Evolutionary conservation across 2,797 vertebrate species (phyloP).

Genomic region (Nannoperca australis): DNA sequence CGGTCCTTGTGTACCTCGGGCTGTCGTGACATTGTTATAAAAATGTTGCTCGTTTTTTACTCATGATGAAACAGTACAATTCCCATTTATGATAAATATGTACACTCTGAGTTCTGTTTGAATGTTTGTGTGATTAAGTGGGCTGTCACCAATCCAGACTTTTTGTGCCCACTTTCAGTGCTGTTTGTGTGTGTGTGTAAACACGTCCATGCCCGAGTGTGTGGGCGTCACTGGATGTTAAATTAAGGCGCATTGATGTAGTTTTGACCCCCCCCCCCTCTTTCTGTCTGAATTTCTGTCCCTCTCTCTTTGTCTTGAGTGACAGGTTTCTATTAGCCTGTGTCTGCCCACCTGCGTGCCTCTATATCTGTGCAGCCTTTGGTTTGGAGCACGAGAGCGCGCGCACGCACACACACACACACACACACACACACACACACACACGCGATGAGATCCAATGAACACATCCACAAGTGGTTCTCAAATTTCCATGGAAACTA

Average conservation of each 20-base stretch:
- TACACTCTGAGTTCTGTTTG: not conserved
- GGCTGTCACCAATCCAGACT: not conserved
- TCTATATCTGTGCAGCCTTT: not conserved
- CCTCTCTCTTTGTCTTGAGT: not conserved
- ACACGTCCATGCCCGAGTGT: not conserved
- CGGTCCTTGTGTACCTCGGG: not conserved
- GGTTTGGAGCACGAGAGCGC: no score
- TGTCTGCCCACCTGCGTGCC: constrained; percentile 14
- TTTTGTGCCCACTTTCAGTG: not conserved
- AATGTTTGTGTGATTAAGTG: not conserved
- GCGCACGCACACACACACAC: no score
- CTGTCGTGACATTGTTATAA: not conserved
- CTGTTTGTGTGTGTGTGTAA: not conserved
- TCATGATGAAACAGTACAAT: no score
- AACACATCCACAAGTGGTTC: constrained; percentile 51
- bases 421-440: no score
- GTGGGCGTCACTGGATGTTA: constrained; percentile 10
- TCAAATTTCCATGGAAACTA: constrained; percentile 50
- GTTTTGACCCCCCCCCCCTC: no score
- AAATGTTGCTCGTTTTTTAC: no score
- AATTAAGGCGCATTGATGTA: constrained; percentile 6
- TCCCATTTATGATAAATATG: no score
- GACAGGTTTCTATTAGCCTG: constrained; percentile 10
- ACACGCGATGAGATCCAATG: constrained; percentile 10
- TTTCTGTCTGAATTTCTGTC: no score